Base-by-base conservation (phyloP, 2,888 invertebrate species). In the Marasmarcha lunaedactyla region DNA sequence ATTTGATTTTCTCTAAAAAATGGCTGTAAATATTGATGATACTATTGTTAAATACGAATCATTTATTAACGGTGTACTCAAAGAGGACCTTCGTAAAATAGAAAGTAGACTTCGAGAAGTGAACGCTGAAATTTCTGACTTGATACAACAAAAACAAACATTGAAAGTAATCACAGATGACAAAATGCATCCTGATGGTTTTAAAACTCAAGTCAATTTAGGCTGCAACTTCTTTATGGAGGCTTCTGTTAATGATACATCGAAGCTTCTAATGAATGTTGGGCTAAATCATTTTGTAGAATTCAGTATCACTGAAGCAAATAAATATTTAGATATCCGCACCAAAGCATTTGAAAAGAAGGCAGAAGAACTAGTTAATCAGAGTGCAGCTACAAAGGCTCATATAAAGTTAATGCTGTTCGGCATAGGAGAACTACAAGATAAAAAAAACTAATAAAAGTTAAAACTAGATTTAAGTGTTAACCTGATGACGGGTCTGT, bases 181-280 rank as follows among this genome's bases (percentile, higher is more conserved):
- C 26, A 71, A 78, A 2, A 59, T 84, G 1, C 77, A 87, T 36
- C 79, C 86, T 3, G 40, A 61, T 13, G 77, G 81, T 1, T 77
- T 78, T 38, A 79, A 79, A 57, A 65, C 71, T 2, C 79, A 81
- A 55, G 86, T 95, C 15, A 92, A 95, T 60, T 71, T 95, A 20
- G 95, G 95, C n/a, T 90, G 91, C 51, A 92, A 91, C 63, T 90
- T 94, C 50, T 95, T 92, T 55, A 89, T 92, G 62, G 90, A 94
- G 63, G 93, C 93, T 0, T 76, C 88, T 40, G 88, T 94, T 38
- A 71, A 84, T 38, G 88, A 92, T 58, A 77, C 88, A 1, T 86
- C 88, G 0, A 85, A 70, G 33, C 86, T 95, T 38, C 72, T 90
- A 14, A 84, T 95, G 14, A 87, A 91, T 58, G 74, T 95, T 43